Conservation (phyloP, 2,888 invertebrate species). For the Caenorhabditis sulstoni region DNA sequence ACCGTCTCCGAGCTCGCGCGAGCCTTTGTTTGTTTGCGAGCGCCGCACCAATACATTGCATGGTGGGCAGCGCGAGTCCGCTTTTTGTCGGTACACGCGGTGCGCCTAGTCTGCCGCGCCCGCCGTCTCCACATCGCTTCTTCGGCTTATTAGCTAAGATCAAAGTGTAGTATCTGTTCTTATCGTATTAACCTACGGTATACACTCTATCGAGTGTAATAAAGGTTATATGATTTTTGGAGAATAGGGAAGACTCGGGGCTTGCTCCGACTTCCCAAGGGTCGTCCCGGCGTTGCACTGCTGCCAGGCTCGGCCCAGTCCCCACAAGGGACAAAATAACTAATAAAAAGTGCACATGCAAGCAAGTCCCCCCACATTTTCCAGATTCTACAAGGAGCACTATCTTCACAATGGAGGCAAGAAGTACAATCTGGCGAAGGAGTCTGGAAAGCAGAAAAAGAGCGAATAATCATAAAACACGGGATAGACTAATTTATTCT, state of each 20-base stretch:
- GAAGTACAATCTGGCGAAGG: constrained; percentile 69
- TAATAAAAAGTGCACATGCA: constrained; percentile 3
- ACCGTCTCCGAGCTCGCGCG: no score
- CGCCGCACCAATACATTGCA: no score
- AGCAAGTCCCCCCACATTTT: neutral
- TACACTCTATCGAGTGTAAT: constrained; percentile 62
- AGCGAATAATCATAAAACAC: constrained; percentile 7
- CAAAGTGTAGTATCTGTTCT: constrained; percentile 65
- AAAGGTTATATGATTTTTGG: constrained; percentile 62
- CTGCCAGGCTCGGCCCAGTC: constrained; percentile 59
- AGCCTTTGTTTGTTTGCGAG: no score
- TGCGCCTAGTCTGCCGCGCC: no score
- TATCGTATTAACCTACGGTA: constrained; percentile 66
- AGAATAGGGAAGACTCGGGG: constrained; percentile 52
- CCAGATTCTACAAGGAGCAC: constrained; percentile 77
- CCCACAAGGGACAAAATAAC: constrained; percentile 9
- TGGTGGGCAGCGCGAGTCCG: no score
- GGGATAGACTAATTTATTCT: neutral
- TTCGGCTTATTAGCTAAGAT: constrained; percentile 65
- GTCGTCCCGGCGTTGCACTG: constrained; percentile 59
- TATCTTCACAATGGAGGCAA: constrained; percentile 75
- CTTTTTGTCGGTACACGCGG: no score
- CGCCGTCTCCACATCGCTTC: constrained; percentile 39
- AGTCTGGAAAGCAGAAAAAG: constrained; percentile 24
- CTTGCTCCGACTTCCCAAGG: constrained; percentile 59